Evolutionary conservation across 2,113 vertebrate species (phyloP).

Genomic region (Carassius gibelio): DNA sequence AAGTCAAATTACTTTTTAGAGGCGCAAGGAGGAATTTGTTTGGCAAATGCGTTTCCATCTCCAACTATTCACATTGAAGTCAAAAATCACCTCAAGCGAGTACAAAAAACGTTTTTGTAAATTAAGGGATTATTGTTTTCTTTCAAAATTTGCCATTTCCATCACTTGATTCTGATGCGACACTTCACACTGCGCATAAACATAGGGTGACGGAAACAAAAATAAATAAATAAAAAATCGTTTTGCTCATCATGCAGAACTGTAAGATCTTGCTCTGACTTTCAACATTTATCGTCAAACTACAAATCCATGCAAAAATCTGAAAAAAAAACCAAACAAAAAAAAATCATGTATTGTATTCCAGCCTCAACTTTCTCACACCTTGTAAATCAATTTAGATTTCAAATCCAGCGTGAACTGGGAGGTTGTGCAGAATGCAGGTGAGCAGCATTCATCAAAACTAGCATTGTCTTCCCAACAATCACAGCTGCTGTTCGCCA

Average conservation of each 20-base stretch:
- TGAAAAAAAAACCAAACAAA: background rate
- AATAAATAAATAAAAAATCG: too few species aligned
- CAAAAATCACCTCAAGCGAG: background rate
- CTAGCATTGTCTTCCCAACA: slow-evolving; percentile 2
- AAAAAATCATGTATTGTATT: background rate
- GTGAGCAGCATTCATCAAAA: slow-evolving; percentile 17
- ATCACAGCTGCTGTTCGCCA: slow-evolving; percentile 20
- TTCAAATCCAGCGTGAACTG: slow-evolving; percentile 7
- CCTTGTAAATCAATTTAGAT: background rate
- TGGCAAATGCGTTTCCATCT: background rate
- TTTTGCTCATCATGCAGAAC: too few species aligned
- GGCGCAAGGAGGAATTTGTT: background rate
- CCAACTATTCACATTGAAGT: background rate
- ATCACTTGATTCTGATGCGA: too few species aligned
- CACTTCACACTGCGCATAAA: background rate
- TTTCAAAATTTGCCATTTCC: background rate
- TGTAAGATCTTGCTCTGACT: background rate
- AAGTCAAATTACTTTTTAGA: background rate
- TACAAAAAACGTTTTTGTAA: too few species aligned
- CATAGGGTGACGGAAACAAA: background rate
- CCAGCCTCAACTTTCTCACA: background rate
- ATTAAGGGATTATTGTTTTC: background rate
- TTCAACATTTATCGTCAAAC: background rate
- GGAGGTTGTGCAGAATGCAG: background rate
- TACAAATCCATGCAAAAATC: background rate